Base-by-base conservation (phyloP, 2,888 invertebrate genomes). In the Hypena proboscidalis region DNA sequence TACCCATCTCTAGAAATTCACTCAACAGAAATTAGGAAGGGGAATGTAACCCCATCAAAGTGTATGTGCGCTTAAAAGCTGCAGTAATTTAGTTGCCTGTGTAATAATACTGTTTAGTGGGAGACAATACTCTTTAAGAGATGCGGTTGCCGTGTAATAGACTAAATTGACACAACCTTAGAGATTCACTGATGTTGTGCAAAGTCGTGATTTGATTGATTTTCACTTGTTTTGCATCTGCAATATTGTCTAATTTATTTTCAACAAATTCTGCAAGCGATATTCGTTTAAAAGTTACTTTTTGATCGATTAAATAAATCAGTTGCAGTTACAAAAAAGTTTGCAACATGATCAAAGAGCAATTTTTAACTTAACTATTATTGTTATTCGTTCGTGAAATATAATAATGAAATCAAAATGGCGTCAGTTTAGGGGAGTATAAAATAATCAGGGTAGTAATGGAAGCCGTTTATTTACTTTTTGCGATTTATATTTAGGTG, bases 391-490 rank as follows among this genome's bases (percentile, higher is more conserved):
- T 47, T 46, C 43, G 39, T 48, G 21, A 43, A 61, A 61, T 56
- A 47, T 69, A 30, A 70, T 72, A 70, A 68, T 69, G 73, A 68
- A 71, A 67, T 55, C 80, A 90, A 90, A 80, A 90, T 90, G 90
- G 89, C 89, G 76, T 67, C 57, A 75, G 54, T 69, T 72, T 68
- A 74, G 77, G 85, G 87, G 80, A 66, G 67, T 76, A 63, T 66
- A 81, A 45, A 87, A 88, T 87, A 89, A 89, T 86, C 85, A 87
- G 90, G 82, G 82, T 83, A 85, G 82, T 88, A 83, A 89, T 86
- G 83, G 83, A 67, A 71, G 78, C 65, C 84, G 81, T 85, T 82
- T 90, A 90, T 90, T 90, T 90, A 90, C 90, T 89, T 89, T 89
- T 83, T 72, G 72, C 80, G 74, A 85, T 85, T 89, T 85, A 84